Conservation (phyloP, 2,797 vertebrate species). For the Petrocephalus sullivani region DNA sequence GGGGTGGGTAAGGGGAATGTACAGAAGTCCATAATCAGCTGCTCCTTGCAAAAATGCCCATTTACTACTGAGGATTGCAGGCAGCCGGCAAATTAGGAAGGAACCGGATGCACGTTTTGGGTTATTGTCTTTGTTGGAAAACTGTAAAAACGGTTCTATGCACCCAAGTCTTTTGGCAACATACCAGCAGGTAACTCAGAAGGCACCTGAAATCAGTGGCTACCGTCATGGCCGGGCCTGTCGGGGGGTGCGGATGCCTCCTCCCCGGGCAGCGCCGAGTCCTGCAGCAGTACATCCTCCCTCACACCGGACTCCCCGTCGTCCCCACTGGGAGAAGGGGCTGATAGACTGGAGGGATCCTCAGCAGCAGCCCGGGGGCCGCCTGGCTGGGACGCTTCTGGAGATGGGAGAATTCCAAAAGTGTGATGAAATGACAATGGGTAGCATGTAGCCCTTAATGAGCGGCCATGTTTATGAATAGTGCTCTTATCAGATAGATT, state of each 20-base stretch:
- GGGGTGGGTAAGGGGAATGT: not conserved
- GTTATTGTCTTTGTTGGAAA: not conserved
- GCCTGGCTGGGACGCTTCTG: constrained; percentile 23
- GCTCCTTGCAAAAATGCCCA: not conserved
- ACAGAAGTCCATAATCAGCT: not conserved
- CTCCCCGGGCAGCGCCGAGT: constrained; percentile 23
- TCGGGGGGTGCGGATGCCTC: not conserved
- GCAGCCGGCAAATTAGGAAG: not conserved
- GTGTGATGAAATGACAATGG: not conserved
- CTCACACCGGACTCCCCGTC: not conserved
- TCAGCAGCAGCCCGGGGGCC: constrained; percentile 31
- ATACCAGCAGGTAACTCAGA: not conserved
- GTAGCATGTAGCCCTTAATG: not conserved
- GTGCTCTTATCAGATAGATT: not conserved
- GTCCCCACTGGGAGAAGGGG: not conserved
- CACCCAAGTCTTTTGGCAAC: not conserved
- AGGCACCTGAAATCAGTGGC: constrained; percentile 14
- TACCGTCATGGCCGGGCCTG: constrained; percentile 22
- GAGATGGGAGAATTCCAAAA: not conserved
- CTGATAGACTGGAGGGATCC: constrained; percentile 31
- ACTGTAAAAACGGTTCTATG: not conserved
- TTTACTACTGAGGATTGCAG: not conserved
- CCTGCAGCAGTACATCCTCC: not conserved
- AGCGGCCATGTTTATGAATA: not conserved
- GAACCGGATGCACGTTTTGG: not conserved